Evolutionary conservation across 1,140 invertebrate species (phyloP).

Genomic region (Hycleus cichorii): DNA sequence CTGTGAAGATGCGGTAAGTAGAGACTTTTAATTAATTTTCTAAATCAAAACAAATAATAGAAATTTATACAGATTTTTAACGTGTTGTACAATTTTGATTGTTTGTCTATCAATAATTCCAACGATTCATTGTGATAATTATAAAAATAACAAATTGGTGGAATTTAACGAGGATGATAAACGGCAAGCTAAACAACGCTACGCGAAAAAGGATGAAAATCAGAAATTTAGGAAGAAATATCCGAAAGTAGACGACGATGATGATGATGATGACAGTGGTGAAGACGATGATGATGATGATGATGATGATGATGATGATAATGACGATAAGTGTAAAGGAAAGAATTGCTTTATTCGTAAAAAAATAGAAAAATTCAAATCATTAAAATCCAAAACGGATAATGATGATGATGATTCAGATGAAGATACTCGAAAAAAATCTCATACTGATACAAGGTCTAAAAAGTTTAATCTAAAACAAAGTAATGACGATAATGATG

Average conservation of each 20-base stretch:
- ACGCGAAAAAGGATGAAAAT: slow-evolving; percentile 1
- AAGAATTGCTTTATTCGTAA: no score
- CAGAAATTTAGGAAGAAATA: background rate
- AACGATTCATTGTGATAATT: background rate
- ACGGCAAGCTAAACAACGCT: slow-evolving; percentile 4
- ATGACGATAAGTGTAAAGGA: background rate
- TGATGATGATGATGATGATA: slow-evolving; percentile 3
- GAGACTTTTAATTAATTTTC: no score
- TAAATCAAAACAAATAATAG: no score
- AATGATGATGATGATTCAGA: background rate
- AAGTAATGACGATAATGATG: no score
- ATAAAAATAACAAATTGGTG: slow-evolving; percentile 1
- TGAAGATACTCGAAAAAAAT: no score
- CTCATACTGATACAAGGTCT: no score
- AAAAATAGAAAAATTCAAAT: no score
- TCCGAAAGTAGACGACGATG: background rate
- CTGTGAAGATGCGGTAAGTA: no score
- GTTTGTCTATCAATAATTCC: slow-evolving; percentile 4
- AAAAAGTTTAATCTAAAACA: no score
- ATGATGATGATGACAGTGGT: background rate
- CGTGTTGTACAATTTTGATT: background rate
- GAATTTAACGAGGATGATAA: slow-evolving; percentile 4
- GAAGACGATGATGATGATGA: slow-evolving; percentile 1
- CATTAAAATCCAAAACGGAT: background rate
- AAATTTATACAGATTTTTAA: background rate